Evolutionary conservation across 2,888 invertebrate genomes (phyloP).

Genomic region (Drosophila pegasa): DNA sequence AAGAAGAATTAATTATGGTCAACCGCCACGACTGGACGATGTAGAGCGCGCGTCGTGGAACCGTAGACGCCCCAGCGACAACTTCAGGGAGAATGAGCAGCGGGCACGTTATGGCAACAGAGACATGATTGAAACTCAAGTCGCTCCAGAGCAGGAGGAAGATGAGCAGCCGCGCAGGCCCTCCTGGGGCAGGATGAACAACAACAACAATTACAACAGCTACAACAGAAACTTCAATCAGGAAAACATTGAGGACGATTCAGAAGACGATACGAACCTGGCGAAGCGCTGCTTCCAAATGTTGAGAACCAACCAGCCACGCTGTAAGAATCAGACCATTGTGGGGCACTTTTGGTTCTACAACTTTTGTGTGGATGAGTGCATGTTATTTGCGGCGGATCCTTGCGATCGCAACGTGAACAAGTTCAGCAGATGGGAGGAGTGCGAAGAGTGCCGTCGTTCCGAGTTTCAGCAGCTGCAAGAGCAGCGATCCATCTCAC

Average conservation of each 20-base stretch:
- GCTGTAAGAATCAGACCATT: slow-evolving; percentile 54
- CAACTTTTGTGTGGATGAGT: slow-evolving; percentile 76
- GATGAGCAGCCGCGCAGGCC: background rate
- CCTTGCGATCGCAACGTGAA: slow-evolving; percentile 76
- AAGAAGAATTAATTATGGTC: slow-evolving; percentile 10
- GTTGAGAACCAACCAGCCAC: slow-evolving; percentile 52
- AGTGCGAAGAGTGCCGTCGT: slow-evolving; percentile 68
- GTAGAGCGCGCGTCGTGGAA: slow-evolving; percentile 88
- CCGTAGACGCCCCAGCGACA: slow-evolving; percentile 66
- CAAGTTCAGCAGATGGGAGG: slow-evolving; percentile 73
- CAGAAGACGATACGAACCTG: slow-evolving; percentile 26
- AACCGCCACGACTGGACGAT: slow-evolving; percentile 42
- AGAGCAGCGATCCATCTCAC: slow-evolving; percentile 32
- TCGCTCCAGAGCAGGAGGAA: background rate
- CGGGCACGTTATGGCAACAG: slow-evolving; percentile 12
- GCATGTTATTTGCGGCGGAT: slow-evolving; percentile 77
- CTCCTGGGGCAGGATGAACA: slow-evolving; percentile 31
- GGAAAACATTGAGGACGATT: background rate
- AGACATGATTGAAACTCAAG: background rate
- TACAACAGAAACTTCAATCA: slow-evolving; percentile 87
- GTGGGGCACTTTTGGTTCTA: slow-evolving; percentile 85
- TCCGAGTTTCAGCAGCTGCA: slow-evolving; percentile 42
- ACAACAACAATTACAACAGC: slow-evolving; percentile 32
- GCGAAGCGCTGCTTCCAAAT: slow-evolving; percentile 66
- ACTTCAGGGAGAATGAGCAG: slow-evolving; percentile 13